These are phyloP conservation scores for Coregonus clupeaformis DNA, from an alignment of 2,113 vertebrate genomes.

Conservation along the genomic window DNA sequence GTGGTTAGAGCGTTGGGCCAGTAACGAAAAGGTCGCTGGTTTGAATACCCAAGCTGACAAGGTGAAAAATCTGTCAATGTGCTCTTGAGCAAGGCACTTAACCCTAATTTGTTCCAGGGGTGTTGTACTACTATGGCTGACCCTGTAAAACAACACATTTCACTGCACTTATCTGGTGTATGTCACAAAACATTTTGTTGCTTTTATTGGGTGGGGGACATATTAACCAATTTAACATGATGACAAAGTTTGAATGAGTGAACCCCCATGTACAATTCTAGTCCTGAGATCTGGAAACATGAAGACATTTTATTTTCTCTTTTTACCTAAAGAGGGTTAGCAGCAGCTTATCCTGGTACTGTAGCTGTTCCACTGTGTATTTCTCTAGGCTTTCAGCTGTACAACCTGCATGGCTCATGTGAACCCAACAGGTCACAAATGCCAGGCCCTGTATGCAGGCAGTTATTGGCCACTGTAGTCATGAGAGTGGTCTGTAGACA, in stretches of 20 bases:
- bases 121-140: too few species aligned
- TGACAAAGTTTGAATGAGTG: not conserved
- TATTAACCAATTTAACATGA: not conserved
- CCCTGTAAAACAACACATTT: too few species aligned
- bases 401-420: conserved; percentile 45
- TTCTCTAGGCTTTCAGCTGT: conserved; percentile 26
- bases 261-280: not conserved
- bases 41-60: not conserved
- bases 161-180: not conserved
- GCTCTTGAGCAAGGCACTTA: too few species aligned
- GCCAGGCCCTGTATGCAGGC: not conserved
- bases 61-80: too few species aligned
- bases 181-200: too few species aligned
- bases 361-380: not conserved
- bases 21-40: too few species aligned
- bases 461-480: not conserved
- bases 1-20: too few species aligned
- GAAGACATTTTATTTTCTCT: not conserved
- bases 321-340: not conserved
- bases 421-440: conserved; percentile 1
- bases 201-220: accelerated
- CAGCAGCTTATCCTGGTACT: too few species aligned
- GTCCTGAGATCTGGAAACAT: not conserved
- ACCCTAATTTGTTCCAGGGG: too few species aligned
- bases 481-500: not conserved